Evolutionary conservation across 2,888 invertebrate genomes (phyloP), one percentile per base, ranked within the genome.

Genomic region (Amphipoea lucens): DNA sequence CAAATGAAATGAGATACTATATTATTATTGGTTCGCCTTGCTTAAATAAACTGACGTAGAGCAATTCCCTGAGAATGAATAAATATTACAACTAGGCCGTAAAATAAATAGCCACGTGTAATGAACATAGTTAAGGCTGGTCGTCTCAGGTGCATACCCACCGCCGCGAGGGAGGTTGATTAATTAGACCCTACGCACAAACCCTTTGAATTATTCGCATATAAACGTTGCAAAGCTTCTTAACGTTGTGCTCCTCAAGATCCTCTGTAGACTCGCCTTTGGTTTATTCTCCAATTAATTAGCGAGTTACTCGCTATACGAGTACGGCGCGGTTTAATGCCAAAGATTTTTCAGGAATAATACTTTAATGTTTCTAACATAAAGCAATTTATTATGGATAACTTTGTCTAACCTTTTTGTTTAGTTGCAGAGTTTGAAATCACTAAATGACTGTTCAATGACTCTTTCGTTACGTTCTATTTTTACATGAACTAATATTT

Each of bases 201-300:
- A 91, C 92, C 93, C 92, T 93, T 93, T 95, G 92, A 94, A 95
- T 95, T 93, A 95, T 94, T 95, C 92, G 87, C 88, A 90, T 91
- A 89, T 91, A 90, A 92, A 91, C 90, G 91, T 89, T 89, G 91
- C 91, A 92, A 94, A 94, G 93, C 93, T 93, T 87, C 93, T 94
- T 94, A 95, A 92, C 92, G 92, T 92, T 91, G 90, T 90, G 88
- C 90, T 92, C 86, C 87, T 88, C 86, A 89, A 92, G 89, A 92
- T 91, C 92, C 90, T 91, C 91, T 88, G 88, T 85, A 88, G 88
- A 91, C 90, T 89, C 89, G 89, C 88, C 90, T 92, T 93, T 90
- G 88, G 90, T 92, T 90, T 92, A 92, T 92, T 92, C 91, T 90
- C 89, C 91, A 92, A 93, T 93, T 93, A 93, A 94, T 94, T 93